Evolutionary conservation across 2,888 invertebrate genomes (phyloP).

Genomic region (Apamea monoglypha): DNA sequence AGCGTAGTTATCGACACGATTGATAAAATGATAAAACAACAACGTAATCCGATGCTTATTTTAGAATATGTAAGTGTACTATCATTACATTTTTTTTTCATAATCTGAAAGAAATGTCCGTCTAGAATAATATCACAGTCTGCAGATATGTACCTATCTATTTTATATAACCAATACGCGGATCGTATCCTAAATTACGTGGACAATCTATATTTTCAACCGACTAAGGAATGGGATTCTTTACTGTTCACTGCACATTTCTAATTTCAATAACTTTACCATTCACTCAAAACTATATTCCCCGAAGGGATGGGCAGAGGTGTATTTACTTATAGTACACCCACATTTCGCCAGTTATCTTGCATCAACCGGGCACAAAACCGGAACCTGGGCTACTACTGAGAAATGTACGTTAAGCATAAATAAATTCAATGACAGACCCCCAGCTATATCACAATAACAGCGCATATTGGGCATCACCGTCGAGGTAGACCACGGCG

Average conservation of each 20-base stretch:
- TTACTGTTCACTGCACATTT: not conserved
- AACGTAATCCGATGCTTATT: constrained; percentile 25
- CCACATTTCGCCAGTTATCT: not conserved
- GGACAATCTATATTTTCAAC: not conserved
- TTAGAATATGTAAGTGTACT: constrained; percentile 9
- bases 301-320: not conserved
- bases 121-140: not conserved
- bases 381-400: not conserved
- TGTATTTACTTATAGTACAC: not conserved
- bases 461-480: not conserved
- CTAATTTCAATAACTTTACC: not conserved
- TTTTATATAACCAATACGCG: not conserved
- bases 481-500: no score
- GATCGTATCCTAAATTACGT: not conserved
- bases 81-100: not conserved
- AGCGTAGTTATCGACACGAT: constrained; percentile 24
- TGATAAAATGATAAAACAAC: constrained; percentile 42
- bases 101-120: not conserved
- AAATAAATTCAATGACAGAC: not conserved
- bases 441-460: not conserved
- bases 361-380: not conserved
- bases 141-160: not conserved
- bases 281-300: not conserved
- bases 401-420: not conserved
- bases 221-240: not conserved